A percentile compares a stretch with the other conserved stretches of the same genome.
These are phyloP conservation scores for Actenoides hombroni DNA, from an alignment of 2,113 vertebrate genomes.

Conservation along the genomic window DNA sequence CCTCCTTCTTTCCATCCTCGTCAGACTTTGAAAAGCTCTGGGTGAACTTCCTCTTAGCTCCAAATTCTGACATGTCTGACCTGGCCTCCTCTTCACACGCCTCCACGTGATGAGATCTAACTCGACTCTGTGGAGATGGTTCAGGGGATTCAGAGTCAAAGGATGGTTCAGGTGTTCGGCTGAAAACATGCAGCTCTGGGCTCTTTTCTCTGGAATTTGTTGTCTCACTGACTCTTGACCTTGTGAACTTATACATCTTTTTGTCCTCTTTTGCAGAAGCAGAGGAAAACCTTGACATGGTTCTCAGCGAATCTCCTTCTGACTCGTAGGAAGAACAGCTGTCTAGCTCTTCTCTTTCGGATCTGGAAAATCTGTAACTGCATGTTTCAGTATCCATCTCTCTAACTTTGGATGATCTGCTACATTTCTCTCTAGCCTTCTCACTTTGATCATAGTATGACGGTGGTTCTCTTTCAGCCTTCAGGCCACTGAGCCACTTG, in stretches of 20 bases:
- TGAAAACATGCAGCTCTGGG: constrained; percentile 70
- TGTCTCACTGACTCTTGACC: constrained; percentile 65
- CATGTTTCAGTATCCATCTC: constrained; percentile 73
- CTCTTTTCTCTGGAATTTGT: constrained; percentile 63
- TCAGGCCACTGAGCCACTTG: constrained; percentile 85
- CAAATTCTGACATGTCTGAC: constrained; percentile 68
- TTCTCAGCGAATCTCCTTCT: constrained; percentile 65
- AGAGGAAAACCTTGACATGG: constrained; percentile 73
- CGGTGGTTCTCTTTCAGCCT: constrained; percentile 75
- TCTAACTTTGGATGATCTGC: constrained; percentile 63
- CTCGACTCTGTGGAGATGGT: constrained; percentile 11
- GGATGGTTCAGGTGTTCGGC: constrained; percentile 43
- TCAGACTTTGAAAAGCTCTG: constrained; percentile 74
- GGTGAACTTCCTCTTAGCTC: constrained; percentile 80
- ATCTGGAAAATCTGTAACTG: constrained; percentile 80
- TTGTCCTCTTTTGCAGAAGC: constrained; percentile 64
- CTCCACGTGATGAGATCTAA: constrained; percentile 55
- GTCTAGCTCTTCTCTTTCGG: constrained; percentile 66
- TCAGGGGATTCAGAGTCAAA: constrained; percentile 66
- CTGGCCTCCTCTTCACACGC: constrained; percentile 69
- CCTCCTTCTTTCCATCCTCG: constrained; percentile 72
- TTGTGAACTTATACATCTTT: constrained; percentile 64
- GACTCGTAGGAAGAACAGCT: constrained; percentile 55
- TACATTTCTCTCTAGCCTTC: constrained; percentile 68
- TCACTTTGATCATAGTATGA: constrained; percentile 57